Evolutionary conservation across 92 coral and sea anemone genomes (phyloP), one percentile per base, ranked within the genome.

Genomic region (Phymanthus crucifer): DNA sequence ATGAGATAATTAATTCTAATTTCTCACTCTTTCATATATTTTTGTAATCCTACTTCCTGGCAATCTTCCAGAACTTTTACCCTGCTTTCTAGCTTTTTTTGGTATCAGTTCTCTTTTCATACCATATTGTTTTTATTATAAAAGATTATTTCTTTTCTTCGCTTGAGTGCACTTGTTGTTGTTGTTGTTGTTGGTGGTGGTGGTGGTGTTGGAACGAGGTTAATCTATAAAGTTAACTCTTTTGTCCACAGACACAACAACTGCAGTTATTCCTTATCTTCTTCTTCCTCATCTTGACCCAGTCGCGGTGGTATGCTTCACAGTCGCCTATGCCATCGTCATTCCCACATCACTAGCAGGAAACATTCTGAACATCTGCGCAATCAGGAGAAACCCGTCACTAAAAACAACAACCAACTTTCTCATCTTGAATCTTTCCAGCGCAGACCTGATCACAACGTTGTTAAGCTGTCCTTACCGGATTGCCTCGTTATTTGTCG

Each of bases 341-440:
- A n/a, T 61, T 61, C 68, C 68, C 34, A 24, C 34, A 14, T 70
- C 74, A 32, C 52, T 70, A 13, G 74, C 33, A 7, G 74, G 74
- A 1, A 70, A 70, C 27, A 70, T 24, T 48, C 19, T 70, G 47
- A 70, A 36, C 5, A 70, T 70, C 52, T 43, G 18, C 74, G 52
- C 74, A 10, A 70, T 70, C 52, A 19, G 46, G 6, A 70, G 52
- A 23, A 36, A 19, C 29, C 74, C 74, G 2, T 16, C 74, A 14
- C 27, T 70, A 18, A 19, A 26, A 34, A 70, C 74, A 34, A 70
- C 74, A 13, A 35, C 74, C 0, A 70, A 70, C 74, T 36, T 70
- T 19, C 74, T 70, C 27, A 36, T 70, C 31, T 36, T 70, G 11
- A 70, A 70, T 7, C 74, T 70, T n/a, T 36, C 48, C 1, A 36